phyloP scores from a whole-genome alignment of 2,797 vertebrate species.

The Phylloscopus collybita region DNA sequence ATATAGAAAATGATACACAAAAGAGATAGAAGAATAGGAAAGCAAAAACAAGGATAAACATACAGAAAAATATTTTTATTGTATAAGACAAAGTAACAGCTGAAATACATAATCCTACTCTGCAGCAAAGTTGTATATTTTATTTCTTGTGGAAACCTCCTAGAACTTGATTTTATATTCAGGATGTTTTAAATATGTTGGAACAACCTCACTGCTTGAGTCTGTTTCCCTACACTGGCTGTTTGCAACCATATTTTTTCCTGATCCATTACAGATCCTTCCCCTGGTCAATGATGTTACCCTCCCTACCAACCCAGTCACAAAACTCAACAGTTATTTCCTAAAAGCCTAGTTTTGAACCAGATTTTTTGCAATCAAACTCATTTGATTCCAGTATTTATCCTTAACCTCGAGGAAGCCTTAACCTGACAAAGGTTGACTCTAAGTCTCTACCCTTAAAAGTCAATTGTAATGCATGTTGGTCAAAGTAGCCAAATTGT shows the following conservation, averaged over 20 bases:
- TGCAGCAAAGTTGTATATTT: background rate
- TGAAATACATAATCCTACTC: background rate
- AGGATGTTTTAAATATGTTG: background rate
- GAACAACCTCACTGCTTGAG: background rate
- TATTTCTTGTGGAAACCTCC: background rate
- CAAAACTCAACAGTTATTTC: background rate
- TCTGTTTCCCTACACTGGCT: background rate
- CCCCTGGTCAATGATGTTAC: too few species aligned
- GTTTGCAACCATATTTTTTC: background rate
- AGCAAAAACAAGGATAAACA: background rate
- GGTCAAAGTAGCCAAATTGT: background rate
- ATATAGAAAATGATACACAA: background rate
- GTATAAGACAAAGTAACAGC: background rate
- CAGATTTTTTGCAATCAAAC: background rate
- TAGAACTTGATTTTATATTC: background rate
- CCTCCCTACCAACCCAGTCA: rapidly evolving
- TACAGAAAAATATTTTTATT: background rate
- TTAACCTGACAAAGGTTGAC: background rate
- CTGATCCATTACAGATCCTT: background rate
- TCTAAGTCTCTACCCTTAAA: background rate
- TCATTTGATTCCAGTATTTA: background rate
- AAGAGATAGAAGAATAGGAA: background rate
- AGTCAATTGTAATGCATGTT: background rate
- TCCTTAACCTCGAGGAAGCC: background rate
- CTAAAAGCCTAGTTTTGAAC: background rate